Evolutionary conservation across 2,888 invertebrate genomes (phyloP).

Genomic region (Eristalinus sepulchralis): DNA sequence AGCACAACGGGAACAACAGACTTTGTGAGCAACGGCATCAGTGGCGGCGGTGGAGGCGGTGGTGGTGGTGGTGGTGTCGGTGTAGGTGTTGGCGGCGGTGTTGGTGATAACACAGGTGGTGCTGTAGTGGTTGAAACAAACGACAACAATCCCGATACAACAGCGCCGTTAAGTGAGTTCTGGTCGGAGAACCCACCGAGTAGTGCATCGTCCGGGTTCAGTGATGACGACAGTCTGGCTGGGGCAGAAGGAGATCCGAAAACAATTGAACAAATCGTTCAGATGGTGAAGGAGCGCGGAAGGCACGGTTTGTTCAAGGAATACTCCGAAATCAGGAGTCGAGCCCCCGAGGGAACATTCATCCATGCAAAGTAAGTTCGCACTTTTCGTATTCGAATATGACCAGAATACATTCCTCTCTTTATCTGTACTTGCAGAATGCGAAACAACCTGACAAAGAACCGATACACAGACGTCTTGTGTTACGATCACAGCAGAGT

Average conservation of each 20-base stretch:
- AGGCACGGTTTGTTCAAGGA: constrained; percentile 92
- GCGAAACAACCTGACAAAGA: constrained; percentile 89
- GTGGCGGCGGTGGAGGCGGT: constrained; percentile 74
- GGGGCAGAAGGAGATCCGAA: constrained; percentile 87
- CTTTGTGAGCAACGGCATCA: constrained; percentile 70
- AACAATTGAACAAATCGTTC: constrained; percentile 84
- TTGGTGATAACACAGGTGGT: constrained; percentile 75
- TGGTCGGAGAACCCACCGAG: constrained; percentile 85
- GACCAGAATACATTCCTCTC: neutral
- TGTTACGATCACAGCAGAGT: constrained; percentile 98
- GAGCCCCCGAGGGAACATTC: constrained; percentile 93
- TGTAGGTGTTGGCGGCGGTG: constrained; percentile 40
- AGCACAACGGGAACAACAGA: constrained; percentile 51
- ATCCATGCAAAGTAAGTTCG: constrained; percentile 88
- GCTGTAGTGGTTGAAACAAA: constrained; percentile 77
- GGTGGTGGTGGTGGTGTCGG: constrained; percentile 73
- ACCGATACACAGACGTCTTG: constrained; percentile 96
- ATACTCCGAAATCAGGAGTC: constrained; percentile 92
- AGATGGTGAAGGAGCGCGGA: constrained; percentile 87
- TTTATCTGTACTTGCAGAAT: constrained; percentile 80
- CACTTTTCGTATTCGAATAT: neutral
- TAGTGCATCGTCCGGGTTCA: constrained; percentile 91
- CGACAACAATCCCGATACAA: constrained; percentile 78
- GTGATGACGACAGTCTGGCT: constrained; percentile 93
- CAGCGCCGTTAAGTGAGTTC: constrained; percentile 76